Base-by-base conservation (phyloP, 2,113 vertebrate genomes). In the Sphyrna mokarran region DNA sequence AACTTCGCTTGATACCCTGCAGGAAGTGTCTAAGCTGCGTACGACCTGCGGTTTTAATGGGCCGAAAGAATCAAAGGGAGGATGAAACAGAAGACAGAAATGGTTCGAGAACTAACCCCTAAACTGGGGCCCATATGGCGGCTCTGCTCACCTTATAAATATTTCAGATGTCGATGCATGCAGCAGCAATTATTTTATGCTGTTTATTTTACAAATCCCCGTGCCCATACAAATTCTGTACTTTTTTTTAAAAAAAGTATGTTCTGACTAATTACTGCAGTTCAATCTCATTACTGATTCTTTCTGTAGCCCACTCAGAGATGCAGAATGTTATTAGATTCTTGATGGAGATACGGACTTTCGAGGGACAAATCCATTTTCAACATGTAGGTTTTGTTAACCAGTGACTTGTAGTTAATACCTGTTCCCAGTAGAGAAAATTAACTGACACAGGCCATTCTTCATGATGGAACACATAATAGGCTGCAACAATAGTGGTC, bases 131-230 rank as follows among this genome's bases (percentile, higher is more conserved):
- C 96, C 97, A 97, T 97, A 97, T 97, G 97, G 97, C 96, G 96
- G 95, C 83, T 96, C 96, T 96, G 96, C 96, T 97, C 96, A 95
- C 97, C 96, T 97, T 97, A 97, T 97, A 97, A 98, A 97, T 97
- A 97, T 98, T 97, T 97, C 97, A 97, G 97, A 97, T 97, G 97
- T 96, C 97, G 97, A 96, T 97, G 96, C 96, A 96, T 96, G 96
- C 96, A 96, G 96, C 97, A 97, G 96, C 96, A 96, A 96, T 97
- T 96, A 97, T 96, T 96, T 96, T 96, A 97, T 97, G 97, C 96
- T 97, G 97, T 97, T 97, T 97, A 96, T 76, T 96, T 96, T 96
- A 96, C 96, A 22, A 94, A 29, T 72, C 69, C 10, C 3, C 43
- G 18, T 33, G 69, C 68, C 40, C 94, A 20, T 95, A 72, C 10